These are phyloP conservation scores for Ia io DNA, from an alignment of 2,113 vertebrate species.

Conservation along the genomic window DNA sequence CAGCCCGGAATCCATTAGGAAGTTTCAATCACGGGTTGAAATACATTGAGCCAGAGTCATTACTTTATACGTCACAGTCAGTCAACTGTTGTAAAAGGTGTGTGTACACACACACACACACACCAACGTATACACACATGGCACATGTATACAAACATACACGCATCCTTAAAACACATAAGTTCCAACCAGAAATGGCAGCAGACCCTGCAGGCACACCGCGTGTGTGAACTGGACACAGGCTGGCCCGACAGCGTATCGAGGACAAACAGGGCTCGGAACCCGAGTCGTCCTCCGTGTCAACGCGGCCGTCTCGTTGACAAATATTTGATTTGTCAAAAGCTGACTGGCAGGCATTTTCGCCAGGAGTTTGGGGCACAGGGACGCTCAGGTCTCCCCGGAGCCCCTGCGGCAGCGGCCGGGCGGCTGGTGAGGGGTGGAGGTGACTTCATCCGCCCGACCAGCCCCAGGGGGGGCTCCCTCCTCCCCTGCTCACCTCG, in stretches of 20 bases:
- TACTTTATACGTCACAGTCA: neutral
- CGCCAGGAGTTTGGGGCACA: neutral
- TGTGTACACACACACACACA: fast-evolving
- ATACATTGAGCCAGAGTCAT: neutral
- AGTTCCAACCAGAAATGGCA: neutral
- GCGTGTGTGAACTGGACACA: neutral
- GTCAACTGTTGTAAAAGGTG: neutral
- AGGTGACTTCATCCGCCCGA: no score
- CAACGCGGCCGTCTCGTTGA: neutral
- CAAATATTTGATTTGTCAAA: neutral
- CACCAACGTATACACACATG: neutral
- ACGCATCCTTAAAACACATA: neutral
- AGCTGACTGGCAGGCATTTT: neutral
- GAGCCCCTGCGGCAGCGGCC: neutral
- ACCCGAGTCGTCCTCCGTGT: neutral
- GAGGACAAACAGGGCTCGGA: neutral
- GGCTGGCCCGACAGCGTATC: neutral
- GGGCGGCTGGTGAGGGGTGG: no score
- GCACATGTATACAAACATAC: neutral
- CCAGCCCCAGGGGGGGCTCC: neutral
- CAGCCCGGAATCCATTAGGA: neutral
- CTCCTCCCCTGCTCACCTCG: neutral
- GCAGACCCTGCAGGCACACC: neutral
- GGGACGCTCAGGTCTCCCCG: neutral
- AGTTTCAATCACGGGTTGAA: neutral